Evolutionary conservation across 2,113 vertebrate genomes (phyloP), one percentile per base, ranked within the genome.

Genomic region (Lagopus leucura): DNA sequence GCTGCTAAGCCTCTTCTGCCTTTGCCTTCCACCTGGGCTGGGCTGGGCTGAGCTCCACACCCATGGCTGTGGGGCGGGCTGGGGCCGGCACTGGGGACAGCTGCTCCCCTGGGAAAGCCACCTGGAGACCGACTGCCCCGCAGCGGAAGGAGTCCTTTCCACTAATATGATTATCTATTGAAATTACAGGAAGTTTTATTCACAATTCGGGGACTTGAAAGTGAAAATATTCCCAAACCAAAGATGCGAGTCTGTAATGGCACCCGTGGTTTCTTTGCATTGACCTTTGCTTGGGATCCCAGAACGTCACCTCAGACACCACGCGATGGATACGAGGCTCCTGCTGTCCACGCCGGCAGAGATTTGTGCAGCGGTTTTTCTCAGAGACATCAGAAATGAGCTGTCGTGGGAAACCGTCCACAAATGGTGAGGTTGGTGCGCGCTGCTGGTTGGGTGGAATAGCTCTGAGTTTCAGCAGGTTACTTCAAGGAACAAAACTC

Each of bases 361-460:
- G 30, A 11, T 6, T 24, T 28, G 40, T 21, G 66, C 55, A 38
- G 43, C 2, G 2, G 28, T 11, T 3, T 3, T n/a, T 43, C 74
- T 67, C 12, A 2, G 69, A 71, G 47, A 32, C 15, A 5, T 14
- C 25, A 54, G 54, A 50, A 52, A 76, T 17, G 6, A 45, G 30
- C 13, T 3, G n/a, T 48, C 43, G 48, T 0, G 1, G 47, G 45
- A 60, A 80, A 45, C 17, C n/a, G 63, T 57, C 16, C 20, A 2
- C 47, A 24, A 67, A 14, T 8, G 1, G 4, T 3, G 9, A 32
- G 58, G 3, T 57, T 2, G 25, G 32, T 3, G 32, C 17, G 21
- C 0, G 2, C 42, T 17, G 24, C 42, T 16, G 40, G 11, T 6
- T 6, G 50, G 40, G 61, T 43, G 73, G 69, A 57, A 48, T 6